A percentile compares a stretch with the other conserved stretches of the same genome.
These are phyloP conservation scores for Blastobasis adustella DNA, from an alignment of 2,888 invertebrate genomes.

Conservation along the genomic window DNA sequence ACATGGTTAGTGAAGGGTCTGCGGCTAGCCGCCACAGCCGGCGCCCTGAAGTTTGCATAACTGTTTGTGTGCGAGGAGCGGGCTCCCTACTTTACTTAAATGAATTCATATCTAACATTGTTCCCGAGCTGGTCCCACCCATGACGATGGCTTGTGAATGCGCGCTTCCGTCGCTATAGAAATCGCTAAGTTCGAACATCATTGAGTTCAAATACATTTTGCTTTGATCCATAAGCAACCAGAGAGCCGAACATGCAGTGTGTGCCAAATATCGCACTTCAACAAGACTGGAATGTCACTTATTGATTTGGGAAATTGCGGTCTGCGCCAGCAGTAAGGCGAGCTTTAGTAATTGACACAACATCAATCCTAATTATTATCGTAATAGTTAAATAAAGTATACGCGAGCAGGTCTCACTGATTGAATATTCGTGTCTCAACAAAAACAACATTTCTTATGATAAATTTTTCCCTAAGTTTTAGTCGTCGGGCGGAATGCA, in stretches of 20 bases:
- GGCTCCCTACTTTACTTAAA: constrained; percentile 60
- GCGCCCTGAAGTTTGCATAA: constrained; percentile 41
- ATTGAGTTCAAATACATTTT: constrained; percentile 6
- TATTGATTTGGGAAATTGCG: constrained; percentile 60
- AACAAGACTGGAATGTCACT: constrained; percentile 74
- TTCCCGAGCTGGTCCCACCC: constrained; percentile 75
- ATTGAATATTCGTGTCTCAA: constrained; percentile 39
- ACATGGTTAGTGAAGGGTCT: constrained; percentile 16
- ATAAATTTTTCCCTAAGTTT: constrained; percentile 65
- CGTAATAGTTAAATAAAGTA: constrained; percentile 28
- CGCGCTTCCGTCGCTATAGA: constrained; percentile 37
- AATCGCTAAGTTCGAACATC: constrained; percentile 1
- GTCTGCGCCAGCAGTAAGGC: constrained; percentile 29
- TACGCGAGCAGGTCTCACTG: constrained; percentile 40
- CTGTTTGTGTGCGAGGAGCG: constrained; percentile 42
- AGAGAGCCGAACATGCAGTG: constrained; percentile 31
- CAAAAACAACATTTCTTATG: constrained; percentile 51
- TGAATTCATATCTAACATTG: constrained; percentile 69
- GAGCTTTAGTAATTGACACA: constrained; percentile 36
- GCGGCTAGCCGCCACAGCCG: constrained; percentile 1
- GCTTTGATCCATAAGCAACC: constrained; percentile 1
- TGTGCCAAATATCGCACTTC: constrained; percentile 54
- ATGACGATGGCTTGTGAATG: constrained; percentile 70
- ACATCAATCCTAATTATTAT: constrained; percentile 32
- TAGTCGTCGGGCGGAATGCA: constrained; percentile 76